These are phyloP conservation scores for Archips crataeganus DNA, from an alignment of 2,888 invertebrate genomes.

Conservation along the genomic window DNA sequence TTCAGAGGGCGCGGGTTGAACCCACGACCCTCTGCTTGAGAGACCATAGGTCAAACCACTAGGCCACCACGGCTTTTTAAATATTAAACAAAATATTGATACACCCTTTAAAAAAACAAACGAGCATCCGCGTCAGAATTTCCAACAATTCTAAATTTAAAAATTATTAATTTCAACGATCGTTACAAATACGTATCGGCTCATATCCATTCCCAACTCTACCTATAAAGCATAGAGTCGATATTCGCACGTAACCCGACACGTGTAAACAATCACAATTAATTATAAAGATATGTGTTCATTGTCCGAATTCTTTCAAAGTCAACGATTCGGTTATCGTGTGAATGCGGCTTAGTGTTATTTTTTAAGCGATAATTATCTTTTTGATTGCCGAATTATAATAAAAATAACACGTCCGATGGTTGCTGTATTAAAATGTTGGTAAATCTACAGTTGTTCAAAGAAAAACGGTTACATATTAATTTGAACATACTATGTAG, in stretches of 20 bases:
- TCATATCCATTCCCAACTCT: not conserved
- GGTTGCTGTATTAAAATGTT: constrained; percentile 9
- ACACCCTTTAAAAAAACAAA: constrained; percentile 1
- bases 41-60: too few species aligned
- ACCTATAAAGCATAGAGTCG: not conserved
- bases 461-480: not conserved
- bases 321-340: constrained; percentile 37
- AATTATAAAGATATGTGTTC: constrained; percentile 33
- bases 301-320: constrained; percentile 33
- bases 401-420: constrained; percentile 27
- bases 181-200: not conserved
- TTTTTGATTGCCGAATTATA: constrained; percentile 36
- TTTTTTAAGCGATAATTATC: constrained; percentile 28
- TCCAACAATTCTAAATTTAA: constrained; percentile 16
- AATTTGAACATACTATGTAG: not conserved
- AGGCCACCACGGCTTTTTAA: too few species aligned
- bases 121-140: not conserved
- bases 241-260: not conserved
- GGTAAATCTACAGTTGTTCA: not conserved
- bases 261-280: constrained; percentile 23
- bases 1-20: too few species aligned
- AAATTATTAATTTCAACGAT: constrained; percentile 10
- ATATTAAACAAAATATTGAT: not conserved
- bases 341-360: constrained; percentile 16
- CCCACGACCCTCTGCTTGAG: too few species aligned